Base-by-base conservation (phyloP, 2,888 invertebrate genomes). In the Sarcophaga rosellei region DNA sequence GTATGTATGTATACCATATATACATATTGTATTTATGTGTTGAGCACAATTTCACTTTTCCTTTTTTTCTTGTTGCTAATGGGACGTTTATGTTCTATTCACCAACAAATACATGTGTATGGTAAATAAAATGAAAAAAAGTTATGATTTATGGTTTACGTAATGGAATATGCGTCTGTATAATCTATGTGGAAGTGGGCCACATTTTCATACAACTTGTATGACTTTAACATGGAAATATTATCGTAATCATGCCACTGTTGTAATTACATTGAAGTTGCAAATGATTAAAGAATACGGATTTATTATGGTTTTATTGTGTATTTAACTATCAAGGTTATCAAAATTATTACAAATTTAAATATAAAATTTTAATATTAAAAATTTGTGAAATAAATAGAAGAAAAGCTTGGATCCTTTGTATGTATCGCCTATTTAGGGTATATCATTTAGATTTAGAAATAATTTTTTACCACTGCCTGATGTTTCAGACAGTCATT, bases 161-260 rank as follows among this genome's bases (percentile, higher is more conserved):
- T 53, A 53, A 12, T 53, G 12, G 17, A 53, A 53, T 53, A 53
- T 53, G 53, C 53, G 12, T 53, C 53, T 17, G 17, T 15, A 4
- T 53, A 53, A 17, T 12, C 15, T 12, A 17, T 53, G 1, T 53
- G 53, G 17, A 53, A 53, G 15, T 35, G 35, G 35, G 8, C 35
- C 35, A 53, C 12, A 15, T 53, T 15, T 17, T 15, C 53, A 53
- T 17, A 53, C 17, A 53, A 53, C 17, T 53, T 12, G 35, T 35
- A 35, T 35, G 35, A 35, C 35, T 35, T 35, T 35, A 15, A 53
- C 17, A 53, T 53, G 4, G 17, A 53, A 53, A 35, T 35, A 35
- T 17, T 53, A 4, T 12, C 53, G 3, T 53, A 53, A 47, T 66
- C 25, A 59, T 76, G 69, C 72, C 68, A 25, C 70, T 65, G 59